These are phyloP conservation scores for Orthonychiurus folsomi DNA, from an alignment of 2,888 invertebrate genomes.

Conservation along the genomic window DNA sequence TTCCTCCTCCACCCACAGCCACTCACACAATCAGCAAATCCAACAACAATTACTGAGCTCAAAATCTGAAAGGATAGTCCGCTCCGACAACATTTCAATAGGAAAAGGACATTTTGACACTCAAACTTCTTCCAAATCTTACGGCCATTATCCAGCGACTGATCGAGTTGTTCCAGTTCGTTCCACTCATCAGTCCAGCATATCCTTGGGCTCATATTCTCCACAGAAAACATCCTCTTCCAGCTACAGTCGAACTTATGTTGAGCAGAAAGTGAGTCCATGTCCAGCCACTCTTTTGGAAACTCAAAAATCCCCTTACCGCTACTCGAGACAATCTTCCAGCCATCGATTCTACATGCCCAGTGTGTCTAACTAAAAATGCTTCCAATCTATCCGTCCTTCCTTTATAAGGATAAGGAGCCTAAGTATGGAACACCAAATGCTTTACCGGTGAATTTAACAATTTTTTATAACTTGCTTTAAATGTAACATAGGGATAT, in stretches of 20 bases:
- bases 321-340: slow-evolving; percentile 73
- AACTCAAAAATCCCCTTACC: slow-evolving; percentile 60
- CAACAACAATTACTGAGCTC: slow-evolving; percentile 41
- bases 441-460: no score
- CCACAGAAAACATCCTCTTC: slow-evolving; percentile 48
- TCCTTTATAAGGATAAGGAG: no score
- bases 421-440: no score
- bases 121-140: slow-evolving; percentile 56
- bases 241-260: slow-evolving; percentile 65
- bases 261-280: slow-evolving; percentile 57
- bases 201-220: slow-evolving; percentile 60
- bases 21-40: slow-evolving; percentile 19
- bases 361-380: slow-evolving; percentile 46
- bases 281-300: slow-evolving; percentile 73
- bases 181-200: slow-evolving; percentile 63
- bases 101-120: slow-evolving; percentile 57
- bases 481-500: no score
- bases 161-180: slow-evolving; percentile 43
- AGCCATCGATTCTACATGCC: slow-evolving; percentile 76
- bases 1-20: slow-evolving; percentile 6
- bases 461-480: no score
- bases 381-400: background rate
- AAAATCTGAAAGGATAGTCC: slow-evolving; percentile 55
- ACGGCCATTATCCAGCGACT: slow-evolving; percentile 26
- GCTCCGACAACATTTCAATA: slow-evolving; percentile 59